Evolutionary conservation across 2,888 invertebrate genomes (phyloP).

Genomic region (Archaeoteleia sp.): DNA sequence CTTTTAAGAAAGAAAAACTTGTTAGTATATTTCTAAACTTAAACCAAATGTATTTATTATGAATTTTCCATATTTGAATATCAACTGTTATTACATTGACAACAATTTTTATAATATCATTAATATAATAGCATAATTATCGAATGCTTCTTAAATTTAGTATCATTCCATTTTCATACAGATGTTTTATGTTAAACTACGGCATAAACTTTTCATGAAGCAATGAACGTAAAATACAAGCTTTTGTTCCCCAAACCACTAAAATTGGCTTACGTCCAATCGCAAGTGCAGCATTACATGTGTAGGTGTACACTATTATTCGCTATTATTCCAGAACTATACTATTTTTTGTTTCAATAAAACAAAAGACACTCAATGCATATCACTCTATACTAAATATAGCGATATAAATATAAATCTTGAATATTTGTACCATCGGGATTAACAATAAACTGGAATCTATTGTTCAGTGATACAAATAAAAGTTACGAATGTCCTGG

Average conservation of each 20-base stretch:
- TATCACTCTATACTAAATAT: conserved; percentile 2
- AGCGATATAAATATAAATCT: too few species aligned
- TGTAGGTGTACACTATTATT: conserved; percentile 6
- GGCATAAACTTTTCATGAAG: conserved; percentile 12
- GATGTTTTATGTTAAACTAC: conserved; percentile 8
- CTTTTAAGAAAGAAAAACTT: too few species aligned
- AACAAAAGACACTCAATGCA: conserved; percentile 11
- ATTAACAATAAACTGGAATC: too few species aligned
- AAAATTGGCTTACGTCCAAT: conserved; percentile 29
- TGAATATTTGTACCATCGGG: too few species aligned
- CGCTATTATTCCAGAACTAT: conserved; percentile 7
- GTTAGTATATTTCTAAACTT: too few species aligned
- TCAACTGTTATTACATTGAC: too few species aligned
- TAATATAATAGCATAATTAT: not conserved
- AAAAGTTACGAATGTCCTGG: too few species aligned
- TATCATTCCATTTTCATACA: conserved; percentile 3
- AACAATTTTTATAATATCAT: not conserved
- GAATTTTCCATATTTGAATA: too few species aligned
- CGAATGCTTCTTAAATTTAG: not conserved
- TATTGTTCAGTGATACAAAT: too few species aligned
- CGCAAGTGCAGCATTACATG: conserved; percentile 9
- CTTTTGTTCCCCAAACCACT: conserved; percentile 21
- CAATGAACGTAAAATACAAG: conserved; percentile 14
- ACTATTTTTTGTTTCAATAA: conserved; percentile 6
- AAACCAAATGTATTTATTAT: too few species aligned